Conservation (phyloP, 2,797 vertebrate genomes). For the Rhinichthys osculus region DNA sequence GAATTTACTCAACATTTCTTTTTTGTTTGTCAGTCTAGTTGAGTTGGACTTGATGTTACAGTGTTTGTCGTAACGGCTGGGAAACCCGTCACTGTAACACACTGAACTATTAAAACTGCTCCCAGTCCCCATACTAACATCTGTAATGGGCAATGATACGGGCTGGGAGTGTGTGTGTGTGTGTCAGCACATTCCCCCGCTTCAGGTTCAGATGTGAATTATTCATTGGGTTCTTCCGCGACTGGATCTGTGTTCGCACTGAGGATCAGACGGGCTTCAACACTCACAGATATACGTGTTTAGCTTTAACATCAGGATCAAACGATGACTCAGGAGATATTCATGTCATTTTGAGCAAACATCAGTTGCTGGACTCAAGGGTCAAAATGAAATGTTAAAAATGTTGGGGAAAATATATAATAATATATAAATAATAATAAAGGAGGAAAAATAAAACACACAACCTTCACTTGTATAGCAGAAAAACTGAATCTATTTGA, state of each 20-base stretch:
- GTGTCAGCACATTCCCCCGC: slow-evolving; percentile 68
- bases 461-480: not conserved
- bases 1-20: not conserved
- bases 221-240: slow-evolving; percentile 68
- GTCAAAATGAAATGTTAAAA: not conserved
- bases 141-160: not conserved
- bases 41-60: not conserved
- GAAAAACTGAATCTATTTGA: not conserved
- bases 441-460: not conserved
- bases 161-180: not conserved
- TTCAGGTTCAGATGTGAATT: slow-evolving; percentile 69
- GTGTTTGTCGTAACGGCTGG: too few relatives aligned
- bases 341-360: not conserved
- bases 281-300: not conserved
- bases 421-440: not conserved
- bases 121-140: slow-evolving; percentile 36
- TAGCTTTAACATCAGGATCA: not conserved
- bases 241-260: slow-evolving; percentile 45
- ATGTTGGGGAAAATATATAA: too few relatives aligned
- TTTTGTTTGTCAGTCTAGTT: not conserved
- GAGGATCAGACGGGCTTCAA: not conserved
- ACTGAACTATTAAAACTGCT: slow-evolving; percentile 35
- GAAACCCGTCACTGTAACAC: slow-evolving; percentile 1
- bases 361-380: not conserved
- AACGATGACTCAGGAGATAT: not conserved